Base-by-base conservation (phyloP, 2,113 vertebrate species). In the Vidua chalybeata region DNA sequence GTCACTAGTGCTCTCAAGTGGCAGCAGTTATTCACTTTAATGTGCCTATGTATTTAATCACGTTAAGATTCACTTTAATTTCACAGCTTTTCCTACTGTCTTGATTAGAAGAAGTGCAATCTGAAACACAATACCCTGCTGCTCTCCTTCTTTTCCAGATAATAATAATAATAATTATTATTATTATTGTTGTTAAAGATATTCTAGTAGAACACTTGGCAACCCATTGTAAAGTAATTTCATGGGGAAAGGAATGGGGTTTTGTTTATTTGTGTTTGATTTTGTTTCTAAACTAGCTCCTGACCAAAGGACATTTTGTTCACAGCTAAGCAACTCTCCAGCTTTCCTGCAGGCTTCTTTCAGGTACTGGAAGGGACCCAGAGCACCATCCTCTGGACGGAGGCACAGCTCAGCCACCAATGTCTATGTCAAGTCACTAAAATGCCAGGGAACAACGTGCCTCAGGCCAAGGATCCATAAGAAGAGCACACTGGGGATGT, bases 1-100 rank as follows among this genome's bases (percentile, higher is more conserved):
- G 80, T 75, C 66, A 75, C 84, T 58, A 59, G 69, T 59, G 84
- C 56, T 52, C 56, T 91, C 92, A 84, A 84, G 84, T 72, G 66
- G 86, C 66, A 81, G 73, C 69, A 67, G 72, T 94, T 94, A 89
- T 13, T 96, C 80, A 92, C 79, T 94, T 94, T 94, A 81, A 94
- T 89, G 73, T 59, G 64, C 73, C 87, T 82, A 72, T 95, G 92
- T 92, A 95, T 92, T 92, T 94, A 89, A 94, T 92, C 80, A 81
- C 26, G 68, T 94, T 93, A 93, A 90, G 48, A 84, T 71, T 90
- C 84, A 73, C 52, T 92, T 83, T 93, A 84, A 93, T 87, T 95
- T 88, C 77, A 92, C 61, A 91, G 77, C 41, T 14, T 96, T 94
- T 94, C 80, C 73, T 78, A 48, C 48, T 67, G 30, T 41, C 89